phyloP scores from a whole-genome alignment of 2,888 invertebrate genomes.

The Drosophila picticornis region DNA sequence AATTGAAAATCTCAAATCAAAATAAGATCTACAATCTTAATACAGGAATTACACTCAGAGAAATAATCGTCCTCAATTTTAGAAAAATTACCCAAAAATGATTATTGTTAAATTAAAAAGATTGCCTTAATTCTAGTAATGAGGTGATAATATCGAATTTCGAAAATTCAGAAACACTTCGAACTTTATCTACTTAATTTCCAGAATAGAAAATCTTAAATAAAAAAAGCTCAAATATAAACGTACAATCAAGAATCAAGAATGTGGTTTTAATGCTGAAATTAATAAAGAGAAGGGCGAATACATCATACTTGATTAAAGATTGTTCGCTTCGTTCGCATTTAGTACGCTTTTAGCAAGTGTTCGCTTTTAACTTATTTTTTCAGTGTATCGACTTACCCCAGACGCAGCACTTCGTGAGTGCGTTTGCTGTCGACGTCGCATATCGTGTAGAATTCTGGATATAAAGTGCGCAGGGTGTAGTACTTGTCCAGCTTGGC shows the following conservation, averaged over 20 bases:
- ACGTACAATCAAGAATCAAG: background rate
- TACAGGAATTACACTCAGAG: background rate
- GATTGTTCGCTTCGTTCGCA: background rate
- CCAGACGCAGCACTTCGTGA: slow-evolving; percentile 59
- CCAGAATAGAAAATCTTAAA: background rate
- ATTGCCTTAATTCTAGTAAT: background rate
- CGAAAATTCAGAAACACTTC: background rate
- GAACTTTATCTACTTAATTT: background rate
- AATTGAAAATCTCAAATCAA: background rate
- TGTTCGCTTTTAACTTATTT: background rate
- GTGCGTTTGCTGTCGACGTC: slow-evolving; percentile 65
- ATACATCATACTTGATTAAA: no score
- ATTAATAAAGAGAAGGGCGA: background rate
- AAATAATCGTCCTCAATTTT: background rate
- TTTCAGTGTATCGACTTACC: slow-evolving; percentile 50
- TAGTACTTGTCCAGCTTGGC: slow-evolving; percentile 87
- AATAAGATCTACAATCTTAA: background rate
- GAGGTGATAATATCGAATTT: no score
- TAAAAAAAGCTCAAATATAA: background rate
- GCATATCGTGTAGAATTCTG: slow-evolving; percentile 86
- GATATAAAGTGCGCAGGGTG: slow-evolving; percentile 86
- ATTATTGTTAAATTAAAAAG: background rate
- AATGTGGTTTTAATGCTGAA: background rate
- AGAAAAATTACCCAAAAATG: background rate
- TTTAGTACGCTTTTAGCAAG: background rate